Percentiles rank a stretch among this genome's conserved stretches.
phyloP scores from a whole-genome alignment of 2,888 invertebrate species.

The Erynnis tages region DNA sequence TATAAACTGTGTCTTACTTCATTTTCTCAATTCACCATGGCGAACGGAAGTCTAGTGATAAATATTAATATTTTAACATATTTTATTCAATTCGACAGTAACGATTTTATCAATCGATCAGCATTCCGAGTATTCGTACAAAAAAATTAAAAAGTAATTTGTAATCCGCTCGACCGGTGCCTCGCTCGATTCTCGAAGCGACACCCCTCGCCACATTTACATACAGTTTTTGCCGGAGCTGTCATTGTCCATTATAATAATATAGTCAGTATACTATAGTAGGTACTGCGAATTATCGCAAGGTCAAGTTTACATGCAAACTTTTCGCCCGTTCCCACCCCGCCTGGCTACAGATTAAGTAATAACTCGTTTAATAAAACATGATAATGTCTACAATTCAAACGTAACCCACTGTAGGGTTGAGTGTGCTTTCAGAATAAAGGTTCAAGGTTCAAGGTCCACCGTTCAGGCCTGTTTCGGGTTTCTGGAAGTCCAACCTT shows the following conservation, averaged over 20 bases:
- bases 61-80: no score
- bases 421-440: no score
- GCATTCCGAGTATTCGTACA: neutral
- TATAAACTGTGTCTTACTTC: no score
- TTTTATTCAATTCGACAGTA: no score
- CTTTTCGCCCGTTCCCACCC: conserved; percentile 21
- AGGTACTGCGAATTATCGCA: conserved; percentile 49
- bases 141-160: conserved; percentile 7
- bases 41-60: no score
- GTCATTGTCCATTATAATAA: conserved; percentile 59
- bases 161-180: conserved; percentile 1
- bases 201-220: conserved; percentile 28
- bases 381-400: no score
- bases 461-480: no score
- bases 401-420: no score
- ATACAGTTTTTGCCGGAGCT: conserved; percentile 56
- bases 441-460: no score
- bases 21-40: no score
- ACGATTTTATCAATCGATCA: conserved; percentile 9
- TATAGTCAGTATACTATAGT: no score
- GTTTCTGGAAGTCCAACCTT: no score
- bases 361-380: neutral
- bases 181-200: conserved; percentile 12
- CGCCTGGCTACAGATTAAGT: conserved; percentile 14
- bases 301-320: conserved; percentile 54